Evolutionary conservation across 2,797 vertebrate genomes (phyloP).

Genomic region (Accipiter superciliosus): DNA sequence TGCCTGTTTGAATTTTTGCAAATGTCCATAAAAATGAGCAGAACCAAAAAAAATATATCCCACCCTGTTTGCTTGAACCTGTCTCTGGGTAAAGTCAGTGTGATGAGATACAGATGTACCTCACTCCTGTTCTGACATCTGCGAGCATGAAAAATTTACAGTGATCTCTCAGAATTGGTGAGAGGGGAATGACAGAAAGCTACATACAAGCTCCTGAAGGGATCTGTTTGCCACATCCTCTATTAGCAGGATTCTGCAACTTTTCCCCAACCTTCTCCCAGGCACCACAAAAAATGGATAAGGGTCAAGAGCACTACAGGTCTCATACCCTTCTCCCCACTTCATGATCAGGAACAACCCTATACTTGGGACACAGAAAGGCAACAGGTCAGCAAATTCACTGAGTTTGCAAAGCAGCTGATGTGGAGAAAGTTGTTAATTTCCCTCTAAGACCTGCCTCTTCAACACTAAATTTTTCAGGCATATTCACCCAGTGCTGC

Average conservation of each 20-base stretch:
- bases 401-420: not conserved
- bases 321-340: not conserved
- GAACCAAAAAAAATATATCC: not conserved
- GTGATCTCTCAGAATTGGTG: not conserved
- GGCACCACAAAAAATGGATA: not conserved
- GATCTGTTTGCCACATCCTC: not conserved
- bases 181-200: not conserved
- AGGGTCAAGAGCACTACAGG: not conserved
- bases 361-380: not conserved
- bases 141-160: not conserved
- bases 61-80: not conserved
- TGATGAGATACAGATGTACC: not conserved
- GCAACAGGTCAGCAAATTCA: not conserved
- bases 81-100: not conserved
- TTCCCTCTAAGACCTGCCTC: not conserved
- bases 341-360: not conserved
- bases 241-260: not conserved
- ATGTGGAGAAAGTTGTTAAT: not conserved
- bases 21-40: not conserved
- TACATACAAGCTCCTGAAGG: not conserved
- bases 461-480: slow-evolving; percentile 16
- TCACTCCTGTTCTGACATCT: not conserved
- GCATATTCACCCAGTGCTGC: not conserved
- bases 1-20: not conserved
- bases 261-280: not conserved